Conservation (phyloP, 2,797 vertebrate genomes). For the Argyrosomus regius region DNA sequence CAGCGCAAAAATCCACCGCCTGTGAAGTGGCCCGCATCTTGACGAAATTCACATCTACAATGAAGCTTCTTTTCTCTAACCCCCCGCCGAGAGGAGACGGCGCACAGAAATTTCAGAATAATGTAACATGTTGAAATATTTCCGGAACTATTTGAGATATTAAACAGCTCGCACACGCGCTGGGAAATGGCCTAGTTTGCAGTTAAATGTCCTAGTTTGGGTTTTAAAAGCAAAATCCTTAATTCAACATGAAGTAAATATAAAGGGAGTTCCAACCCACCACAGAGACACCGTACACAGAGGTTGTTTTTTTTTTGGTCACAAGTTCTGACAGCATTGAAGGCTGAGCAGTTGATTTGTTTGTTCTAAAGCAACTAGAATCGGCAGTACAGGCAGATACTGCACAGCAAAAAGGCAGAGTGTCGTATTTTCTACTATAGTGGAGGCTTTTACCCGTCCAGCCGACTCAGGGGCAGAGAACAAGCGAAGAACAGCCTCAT, state of each 20-base stretch:
- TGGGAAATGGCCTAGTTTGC: conserved; percentile 62
- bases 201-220: conserved; percentile 63
- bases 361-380: neutral
- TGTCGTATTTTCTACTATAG: neutral
- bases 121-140: conserved; percentile 61
- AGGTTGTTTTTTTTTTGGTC: neutral
- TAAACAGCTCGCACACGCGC: conserved; percentile 28
- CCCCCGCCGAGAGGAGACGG: conserved; percentile 32
- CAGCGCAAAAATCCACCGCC: neutral
- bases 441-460: neutral
- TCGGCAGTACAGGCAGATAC: neutral
- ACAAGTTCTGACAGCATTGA: conserved; percentile 4
- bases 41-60: conserved; percentile 46
- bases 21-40: conserved; percentile 45
- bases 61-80: conserved; percentile 45
- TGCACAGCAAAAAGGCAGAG: neutral
- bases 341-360: conserved; percentile 19
- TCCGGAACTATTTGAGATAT: conserved; percentile 59
- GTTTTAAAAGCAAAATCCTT: conserved; percentile 47
- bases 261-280: conserved; percentile 33
- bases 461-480: neutral
- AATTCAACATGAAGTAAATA: conserved; percentile 47
- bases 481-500: neutral
- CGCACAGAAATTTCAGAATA: conserved; percentile 42
- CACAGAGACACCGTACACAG: conserved; percentile 21